Conservation (phyloP, 1,140 invertebrate genomes). For the Cyclina sinensis region DNA sequence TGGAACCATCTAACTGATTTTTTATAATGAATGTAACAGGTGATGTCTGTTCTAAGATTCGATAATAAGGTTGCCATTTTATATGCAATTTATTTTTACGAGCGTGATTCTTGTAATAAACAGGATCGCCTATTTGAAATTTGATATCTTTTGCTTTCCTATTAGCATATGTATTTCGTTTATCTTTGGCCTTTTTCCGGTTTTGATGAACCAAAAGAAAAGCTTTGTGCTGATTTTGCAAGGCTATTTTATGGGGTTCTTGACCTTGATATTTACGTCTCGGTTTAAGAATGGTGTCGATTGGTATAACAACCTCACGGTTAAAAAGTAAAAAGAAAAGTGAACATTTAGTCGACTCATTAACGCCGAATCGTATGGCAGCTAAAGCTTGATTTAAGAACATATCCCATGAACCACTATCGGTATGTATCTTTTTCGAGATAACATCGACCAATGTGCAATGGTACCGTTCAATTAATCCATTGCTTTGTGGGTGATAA, state of each 20-base stretch:
- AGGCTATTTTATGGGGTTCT: background rate
- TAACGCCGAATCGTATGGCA: conserved; percentile 60
- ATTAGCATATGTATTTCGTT: no score
- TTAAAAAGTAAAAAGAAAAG: conserved; percentile 55
- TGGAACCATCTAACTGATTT: no score
- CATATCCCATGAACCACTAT: conserved; percentile 62
- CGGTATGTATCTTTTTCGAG: conserved; percentile 35
- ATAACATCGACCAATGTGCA: conserved; percentile 28
- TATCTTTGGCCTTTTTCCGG: background rate
- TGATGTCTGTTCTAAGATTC: background rate
- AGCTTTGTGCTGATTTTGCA: background rate
- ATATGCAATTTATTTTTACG: background rate
- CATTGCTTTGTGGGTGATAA: conserved; percentile 42
- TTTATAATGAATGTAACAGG: no score
- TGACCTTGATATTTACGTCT: conserved; percentile 29
- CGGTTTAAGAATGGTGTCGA: conserved; percentile 59
- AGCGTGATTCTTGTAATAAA: background rate
- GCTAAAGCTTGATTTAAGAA: conserved; percentile 63
- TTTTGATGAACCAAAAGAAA: background rate
- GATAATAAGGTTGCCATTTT: background rate
- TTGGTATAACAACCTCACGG: conserved; percentile 45
- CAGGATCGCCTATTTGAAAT: background rate
- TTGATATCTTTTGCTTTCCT: background rate
- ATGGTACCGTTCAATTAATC: conserved; percentile 39
- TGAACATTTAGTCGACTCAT: conserved; percentile 32